Base-by-base conservation (phyloP, 2,113 vertebrate genomes). In the Balaenoptera acutorostrata region DNA sequence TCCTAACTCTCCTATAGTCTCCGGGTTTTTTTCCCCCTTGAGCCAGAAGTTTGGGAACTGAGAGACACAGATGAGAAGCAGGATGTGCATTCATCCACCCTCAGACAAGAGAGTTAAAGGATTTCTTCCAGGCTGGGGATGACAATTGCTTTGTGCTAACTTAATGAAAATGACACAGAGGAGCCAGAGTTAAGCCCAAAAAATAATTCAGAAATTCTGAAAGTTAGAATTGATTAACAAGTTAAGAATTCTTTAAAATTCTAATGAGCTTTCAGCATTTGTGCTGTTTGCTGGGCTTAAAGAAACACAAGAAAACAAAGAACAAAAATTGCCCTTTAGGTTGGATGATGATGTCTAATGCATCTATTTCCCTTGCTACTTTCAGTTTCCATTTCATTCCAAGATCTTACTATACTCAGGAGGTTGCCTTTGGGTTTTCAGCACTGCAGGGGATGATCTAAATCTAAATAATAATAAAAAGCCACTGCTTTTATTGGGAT, bases 401-500 rank as follows among this genome's bases (percentile, higher is more conserved):
- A 36, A 93, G 89, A 95, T 91, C 90, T 89, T 27, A 3, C 93
- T 90, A 80, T 84, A 96, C 89, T 80, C 36, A 13, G 91, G 83
- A 94, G 92, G 93, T 77, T 74, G 95, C 95, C 89, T 96, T 96
- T 83, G 92, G 95, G 89, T 97, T 97, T 90, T 95, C 90, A 49
- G 25, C 96, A 68, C 96, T 97, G 92, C 80, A 96, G 96, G 97
- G 95, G 83, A 97, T 88, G 95, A 92, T 95, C 96, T 97, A 98
- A 96, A 97, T 96, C 97, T 98, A 98, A 98, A 97, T 98, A 97
- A 98, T 97, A 97, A 96, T 96, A 97, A 97, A 97, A 97, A 98
- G 89, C 71, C 59, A 93, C 78, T 90, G 89, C 68, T 93, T 98
- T 97, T 97, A 97, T 97, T 96, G 96, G 74, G 69, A 95, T 98